Conservation (phyloP, 2,888 invertebrate species). For the Tetragnatha montana region DNA sequence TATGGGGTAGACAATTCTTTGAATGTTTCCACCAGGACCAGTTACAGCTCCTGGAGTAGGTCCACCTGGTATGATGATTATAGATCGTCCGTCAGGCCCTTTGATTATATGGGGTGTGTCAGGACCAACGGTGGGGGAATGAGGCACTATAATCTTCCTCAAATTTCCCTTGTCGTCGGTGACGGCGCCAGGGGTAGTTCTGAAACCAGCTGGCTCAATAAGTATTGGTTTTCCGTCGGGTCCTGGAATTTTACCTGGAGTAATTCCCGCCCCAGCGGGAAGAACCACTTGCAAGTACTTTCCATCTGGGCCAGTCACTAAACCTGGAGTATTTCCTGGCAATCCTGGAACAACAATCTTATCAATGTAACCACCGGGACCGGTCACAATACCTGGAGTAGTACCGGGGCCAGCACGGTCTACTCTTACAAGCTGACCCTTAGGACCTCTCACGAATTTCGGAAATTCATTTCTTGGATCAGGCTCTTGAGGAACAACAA, state of each 20-base stretch:
- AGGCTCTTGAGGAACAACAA: not conserved
- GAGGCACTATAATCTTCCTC: conserved; percentile 20
- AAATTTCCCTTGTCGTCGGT: conserved; percentile 14
- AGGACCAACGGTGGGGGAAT: conserved; percentile 20
- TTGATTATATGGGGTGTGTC: conserved; percentile 11
- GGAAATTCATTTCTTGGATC: not conserved
- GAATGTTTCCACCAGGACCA: conserved; percentile 14
- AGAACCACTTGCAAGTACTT: not conserved
- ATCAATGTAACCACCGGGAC: not conserved
- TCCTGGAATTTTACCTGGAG: conserved; percentile 32
- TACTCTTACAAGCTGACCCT: conserved; percentile 1
- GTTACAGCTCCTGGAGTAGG: conserved; percentile 41
- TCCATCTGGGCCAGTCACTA: not conserved
- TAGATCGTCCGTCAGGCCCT: conserved; percentile 30
- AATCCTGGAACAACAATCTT: not conserved
- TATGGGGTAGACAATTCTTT: conserved; percentile 13
- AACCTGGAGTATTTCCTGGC: conserved; percentile 20
- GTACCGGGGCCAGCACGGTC: not conserved
- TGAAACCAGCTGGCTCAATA: conserved; percentile 17
- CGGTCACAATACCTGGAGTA: not conserved
- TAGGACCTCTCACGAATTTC: conserved; percentile 3
- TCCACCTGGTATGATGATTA: conserved; percentile 26
- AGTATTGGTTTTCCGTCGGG: conserved; percentile 26
- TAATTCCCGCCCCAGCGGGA: not conserved
- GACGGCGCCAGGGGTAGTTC: conserved; percentile 35